Evolutionary conservation across 2,113 vertebrate species (phyloP), one percentile per base, ranked within the genome.

Genomic region (Pitta sordida): DNA sequence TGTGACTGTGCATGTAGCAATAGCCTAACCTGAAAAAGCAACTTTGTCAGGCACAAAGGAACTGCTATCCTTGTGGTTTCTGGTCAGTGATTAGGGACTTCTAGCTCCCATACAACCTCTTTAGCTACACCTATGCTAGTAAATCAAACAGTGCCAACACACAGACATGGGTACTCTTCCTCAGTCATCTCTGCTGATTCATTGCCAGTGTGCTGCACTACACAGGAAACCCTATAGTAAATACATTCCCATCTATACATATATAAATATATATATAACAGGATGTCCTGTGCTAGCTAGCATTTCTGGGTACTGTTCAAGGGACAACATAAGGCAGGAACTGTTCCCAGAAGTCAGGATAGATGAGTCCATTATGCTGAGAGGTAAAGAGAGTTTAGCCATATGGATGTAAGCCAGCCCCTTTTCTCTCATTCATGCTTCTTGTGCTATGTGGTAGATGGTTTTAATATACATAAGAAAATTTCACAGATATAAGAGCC

Each of bases 381-480:
- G 90, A 93, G 53, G 59, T 76, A 94, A 90, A 76, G 51, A 76
- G 56, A 69, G 75, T 92, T 87, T 90, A 85, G 84, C 58, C 84
- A 73, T 46, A 46, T 51, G 91, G 94, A 79, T 58, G 14, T 23
- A 27, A 73, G 68, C 76, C 91, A 92, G 65, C 53, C 74, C 62
- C 84, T 90, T 91, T 82, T 78, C 65, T 92, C 49, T 79, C 2
- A 0, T 71, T 91, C 53, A 39, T 17, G 4, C 81, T 65, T 52
- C 48, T 44, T 64, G 44, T 60, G 74, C n/a, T 75, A 9, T 23
- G 20, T 29, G 19, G 60, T 59, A 56, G 62, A 60, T 17, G 20
- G 27, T 91, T 95, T 68, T 69, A 68, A 62, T 34, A 69, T 20
- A 32, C 26, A 5, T 41, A 53, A 73, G 78, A 86, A 83, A 90